Evolutionary conservation across 2,888 invertebrate species (phyloP).

Genomic region (Schizaphis graminum): DNA sequence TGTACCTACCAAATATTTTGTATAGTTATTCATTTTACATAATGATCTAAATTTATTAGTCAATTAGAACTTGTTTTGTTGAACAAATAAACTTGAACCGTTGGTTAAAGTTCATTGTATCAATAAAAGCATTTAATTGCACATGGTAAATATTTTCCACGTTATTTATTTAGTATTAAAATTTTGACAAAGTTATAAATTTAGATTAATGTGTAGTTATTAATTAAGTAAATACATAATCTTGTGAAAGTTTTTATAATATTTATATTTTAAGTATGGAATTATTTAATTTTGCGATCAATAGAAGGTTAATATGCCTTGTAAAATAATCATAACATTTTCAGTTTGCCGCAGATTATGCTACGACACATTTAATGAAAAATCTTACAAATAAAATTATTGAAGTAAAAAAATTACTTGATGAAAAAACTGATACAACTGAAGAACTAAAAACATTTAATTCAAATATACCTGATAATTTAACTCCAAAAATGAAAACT

Average conservation of each 20-base stretch:
- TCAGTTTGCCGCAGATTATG: conserved; percentile 90
- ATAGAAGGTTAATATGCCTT: not conserved
- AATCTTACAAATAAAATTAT: conserved; percentile 83
- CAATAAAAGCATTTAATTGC: not conserved
- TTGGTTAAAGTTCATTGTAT: not conserved
- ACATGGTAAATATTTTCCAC: not conserved
- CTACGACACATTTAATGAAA: conserved; percentile 87
- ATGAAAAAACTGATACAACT: conserved; percentile 70
- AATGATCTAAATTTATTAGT: not conserved
- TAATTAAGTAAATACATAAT: not conserved
- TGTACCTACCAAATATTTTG: not conserved
- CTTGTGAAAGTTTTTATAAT: not conserved
- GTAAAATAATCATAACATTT: conserved; percentile 67
- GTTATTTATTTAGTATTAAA: not conserved
- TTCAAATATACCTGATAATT: conserved; percentile 38
- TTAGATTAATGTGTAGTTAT: not conserved
- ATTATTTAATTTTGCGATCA: not conserved
- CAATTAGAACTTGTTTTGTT: not conserved
- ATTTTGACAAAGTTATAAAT: not conserved
- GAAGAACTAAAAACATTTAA: not conserved
- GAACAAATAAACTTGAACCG: not conserved
- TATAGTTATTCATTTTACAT: not conserved
- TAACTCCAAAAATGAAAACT: conserved; percentile 40
- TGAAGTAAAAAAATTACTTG: conserved; percentile 79
- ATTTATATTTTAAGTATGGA: not conserved